These are phyloP conservation scores for Parambassis ranga DNA, from an alignment of 2,797 vertebrate genomes.

Conservation along the genomic window DNA sequence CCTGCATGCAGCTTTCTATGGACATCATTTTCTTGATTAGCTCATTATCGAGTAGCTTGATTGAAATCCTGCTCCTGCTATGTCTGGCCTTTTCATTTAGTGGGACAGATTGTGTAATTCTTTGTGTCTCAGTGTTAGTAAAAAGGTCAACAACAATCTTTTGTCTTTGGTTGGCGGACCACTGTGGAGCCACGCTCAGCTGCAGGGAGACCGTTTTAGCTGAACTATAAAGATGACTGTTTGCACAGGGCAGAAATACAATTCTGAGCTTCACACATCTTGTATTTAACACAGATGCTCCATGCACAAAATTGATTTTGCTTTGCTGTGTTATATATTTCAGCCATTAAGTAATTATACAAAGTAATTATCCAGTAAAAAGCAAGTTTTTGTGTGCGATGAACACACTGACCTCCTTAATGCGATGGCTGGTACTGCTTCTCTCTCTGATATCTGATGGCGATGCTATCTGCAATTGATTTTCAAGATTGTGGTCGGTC, in stretches of 20 bases:
- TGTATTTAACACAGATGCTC: conserved; percentile 1
- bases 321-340: conserved; percentile 7
- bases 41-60: conserved; percentile 37
- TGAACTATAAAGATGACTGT: neutral
- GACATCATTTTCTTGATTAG: conserved; percentile 37
- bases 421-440: too few species aligned
- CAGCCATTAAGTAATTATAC: conserved; percentile 2
- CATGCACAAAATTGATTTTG: neutral
- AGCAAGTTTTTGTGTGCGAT: neutral
- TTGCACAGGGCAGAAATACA: neutral
- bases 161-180: neutral
- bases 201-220: conserved; percentile 5
- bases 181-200: neutral
- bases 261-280: neutral
- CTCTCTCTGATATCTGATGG: too few species aligned
- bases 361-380: conserved; percentile 20
- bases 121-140: conserved; percentile 21
- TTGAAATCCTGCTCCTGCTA: conserved; percentile 45
- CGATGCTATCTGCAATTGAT: too few species aligned
- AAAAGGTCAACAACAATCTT: conserved; percentile 49
- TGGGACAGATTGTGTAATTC: conserved; percentile 16
- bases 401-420: too few species aligned
- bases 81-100: conserved; percentile 40
- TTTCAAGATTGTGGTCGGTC: too few species aligned
- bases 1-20: neutral